Base-by-base conservation (phyloP, 2,888 invertebrate genomes). In the Drosophila villosipedis region DNA sequence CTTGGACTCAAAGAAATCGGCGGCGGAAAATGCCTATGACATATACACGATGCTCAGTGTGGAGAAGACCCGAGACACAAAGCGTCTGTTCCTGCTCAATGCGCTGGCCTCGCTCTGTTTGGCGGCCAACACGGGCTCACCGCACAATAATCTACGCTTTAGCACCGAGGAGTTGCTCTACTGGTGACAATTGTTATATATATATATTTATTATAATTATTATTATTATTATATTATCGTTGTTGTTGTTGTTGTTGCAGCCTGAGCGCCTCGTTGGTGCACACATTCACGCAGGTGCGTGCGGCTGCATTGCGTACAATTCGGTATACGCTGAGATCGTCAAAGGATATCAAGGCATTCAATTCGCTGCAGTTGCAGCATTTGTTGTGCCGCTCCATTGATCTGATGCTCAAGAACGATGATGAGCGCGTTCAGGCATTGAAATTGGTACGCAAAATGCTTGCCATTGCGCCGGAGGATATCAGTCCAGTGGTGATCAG, bases 371-470 rank as follows among this genome's bases (percentile, higher is more conserved):
- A 97, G 91, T 95, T 98, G 90, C 97, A 98, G 80, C 96, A 96
- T 93, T 95, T 99, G 83, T 95, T 99, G 74, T 93, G 89, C 83
- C 97, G 98, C 91, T 98, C 98, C 80, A 95, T 99, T 92, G 99
- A 99, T 94, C 94, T 99, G 75, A 95, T 96, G 93, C 94, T 98
- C 57, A 97, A 97, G 86, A 98, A 98, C 93, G 99, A 99, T 92
- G 96, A 97, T 83, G 99, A 99, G 93, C 95, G 98, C 52, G 96
- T 98, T 63, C 99, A 99, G 94, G 98, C 98, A 1, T 94, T 99
- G 84, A 96, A 98, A 88, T 95, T 99, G 72, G 96, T 94, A 53
- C 94, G 94, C 33, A 95, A 95, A 92, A 95, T 97, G 83, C 93
- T 97, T 58, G 94, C 94, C 89, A 94, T 95, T 91, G 94, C 95